phyloP scores from a whole-genome alignment of 2,888 invertebrate genomes.

The Conchocele bisecta region DNA sequence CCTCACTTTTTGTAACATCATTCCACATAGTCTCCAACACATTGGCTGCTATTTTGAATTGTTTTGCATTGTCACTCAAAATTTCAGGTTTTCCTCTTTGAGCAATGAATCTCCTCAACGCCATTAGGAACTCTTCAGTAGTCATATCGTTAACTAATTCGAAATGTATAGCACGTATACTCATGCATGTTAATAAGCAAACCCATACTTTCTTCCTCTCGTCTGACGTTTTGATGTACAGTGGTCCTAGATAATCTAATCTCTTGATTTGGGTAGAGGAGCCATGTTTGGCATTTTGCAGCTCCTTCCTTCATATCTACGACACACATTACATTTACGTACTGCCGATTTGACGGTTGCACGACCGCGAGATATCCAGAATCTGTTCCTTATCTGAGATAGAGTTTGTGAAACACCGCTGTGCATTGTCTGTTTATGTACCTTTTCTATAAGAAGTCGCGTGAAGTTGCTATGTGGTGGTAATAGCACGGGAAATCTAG shows the following conservation, averaged over 20 bases:
- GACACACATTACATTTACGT: neutral
- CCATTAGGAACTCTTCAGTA: neutral
- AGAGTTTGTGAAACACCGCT: neutral
- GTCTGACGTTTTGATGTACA: neutral
- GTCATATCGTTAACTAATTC: neutral
- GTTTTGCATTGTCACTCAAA: neutral
- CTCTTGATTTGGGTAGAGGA: neutral
- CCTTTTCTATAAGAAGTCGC: neutral
- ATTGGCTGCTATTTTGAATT: neutral
- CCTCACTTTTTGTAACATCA: neutral
- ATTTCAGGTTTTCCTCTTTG: neutral
- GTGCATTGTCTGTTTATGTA: neutral
- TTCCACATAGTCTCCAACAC: neutral
- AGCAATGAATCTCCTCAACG: neutral
- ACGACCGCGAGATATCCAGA: neutral
- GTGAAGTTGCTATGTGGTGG: neutral
- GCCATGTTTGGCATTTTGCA: neutral
- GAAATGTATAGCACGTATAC: neutral
- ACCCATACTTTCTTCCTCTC: neutral
- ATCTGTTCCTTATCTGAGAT: neutral
- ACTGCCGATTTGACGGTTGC: neutral
- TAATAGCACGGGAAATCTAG: neutral
- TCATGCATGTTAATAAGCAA: neutral
- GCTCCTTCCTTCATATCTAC: neutral
- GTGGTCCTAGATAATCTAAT: neutral